Base-by-base conservation (phyloP, 2,888 invertebrate genomes). In the Anagyrus pseudococci region DNA sequence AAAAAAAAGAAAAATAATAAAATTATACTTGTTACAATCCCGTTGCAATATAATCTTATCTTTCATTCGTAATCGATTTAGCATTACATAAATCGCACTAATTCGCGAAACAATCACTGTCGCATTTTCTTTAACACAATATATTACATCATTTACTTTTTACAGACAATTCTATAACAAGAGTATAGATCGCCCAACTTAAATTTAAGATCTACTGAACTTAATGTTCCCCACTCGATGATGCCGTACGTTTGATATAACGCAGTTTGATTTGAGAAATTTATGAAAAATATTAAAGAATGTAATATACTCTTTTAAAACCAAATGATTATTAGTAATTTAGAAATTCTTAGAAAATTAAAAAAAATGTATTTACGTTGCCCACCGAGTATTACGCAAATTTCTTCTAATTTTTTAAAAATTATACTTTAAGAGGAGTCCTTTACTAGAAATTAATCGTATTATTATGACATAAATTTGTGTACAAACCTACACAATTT, bases 141-240 rank as follows among this genome's bases (percentile, higher is more conserved):
- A 66, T 66, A 63, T 67, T 64, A 67, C 66, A 64, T 63, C 47
- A 60, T 59, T 66, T 58, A 46, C 57, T 60, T 62, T 23, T 56
- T 57, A 58, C 19, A 15, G 58, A 64, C 53, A 58, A 64, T 54
- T 61, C 59, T 62, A 59, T 41, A 66, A 62, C 53, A 66, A 25
- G 41, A 49, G 22, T 46, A 65, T 58, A 65, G 56, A 66, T 62
- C 49, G 57, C 54, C 48, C 57, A 59, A 62, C 62, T 62, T 62
- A 59, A 66, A 53, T 62, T 62, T 56, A 54, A 43, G 47, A 22
- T 2, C 57, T 53, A 47, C 53, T 56, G 62, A 62, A 59, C 58
- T 20, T 62, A 66, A 66, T 62, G 62, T 62, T 60, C 54, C 48
- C 60, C 56, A 29, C 41, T 62, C 40, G 19, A 52, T n/a, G n/a